Conservation (phyloP, 2,888 invertebrate species). For the Crepidodera aurea region DNA sequence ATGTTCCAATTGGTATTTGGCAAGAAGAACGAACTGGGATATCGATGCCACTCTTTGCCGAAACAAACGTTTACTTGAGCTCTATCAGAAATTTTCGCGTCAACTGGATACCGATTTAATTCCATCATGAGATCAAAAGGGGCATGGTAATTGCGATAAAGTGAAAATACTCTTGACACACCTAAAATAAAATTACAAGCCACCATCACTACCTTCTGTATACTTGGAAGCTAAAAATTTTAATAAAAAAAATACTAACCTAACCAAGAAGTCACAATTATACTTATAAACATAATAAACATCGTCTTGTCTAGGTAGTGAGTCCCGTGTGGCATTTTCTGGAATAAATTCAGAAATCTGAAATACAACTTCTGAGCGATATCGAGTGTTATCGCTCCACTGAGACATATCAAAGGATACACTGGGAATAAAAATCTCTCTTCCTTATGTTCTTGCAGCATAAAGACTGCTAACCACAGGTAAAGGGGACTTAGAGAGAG, state of each 20-base stretch:
- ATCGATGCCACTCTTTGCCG: constrained; percentile 98
- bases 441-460: constrained; percentile 93
- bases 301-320: constrained; percentile 82
- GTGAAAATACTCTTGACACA: constrained; percentile 69
- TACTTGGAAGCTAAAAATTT: too few species aligned
- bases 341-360: constrained; percentile 61
- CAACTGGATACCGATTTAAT: constrained; percentile 67
- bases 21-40: constrained; percentile 93
- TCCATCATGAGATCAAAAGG: constrained; percentile 87
- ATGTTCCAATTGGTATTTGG: constrained; percentile 81
- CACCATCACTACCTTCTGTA: too few species aligned
- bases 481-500: constrained; percentile 80
- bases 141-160: constrained; percentile 83
- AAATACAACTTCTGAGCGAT: constrained; percentile 79
- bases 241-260: constrained; percentile 53
- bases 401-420: constrained; percentile 89
- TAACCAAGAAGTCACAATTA: constrained; percentile 66
- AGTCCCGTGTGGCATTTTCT: constrained; percentile 58
- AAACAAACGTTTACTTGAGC: constrained; percentile 80
- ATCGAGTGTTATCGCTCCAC: constrained; percentile 81
- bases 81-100: constrained; percentile 63
- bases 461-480: constrained; percentile 90
- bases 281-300: constrained; percentile 72
- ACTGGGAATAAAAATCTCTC: constrained; percentile 92
- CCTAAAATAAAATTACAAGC: constrained; percentile 63